phyloP scores from a whole-genome alignment of 64 coral and sea anemone species.

The Astreopora myriophthalma region DNA sequence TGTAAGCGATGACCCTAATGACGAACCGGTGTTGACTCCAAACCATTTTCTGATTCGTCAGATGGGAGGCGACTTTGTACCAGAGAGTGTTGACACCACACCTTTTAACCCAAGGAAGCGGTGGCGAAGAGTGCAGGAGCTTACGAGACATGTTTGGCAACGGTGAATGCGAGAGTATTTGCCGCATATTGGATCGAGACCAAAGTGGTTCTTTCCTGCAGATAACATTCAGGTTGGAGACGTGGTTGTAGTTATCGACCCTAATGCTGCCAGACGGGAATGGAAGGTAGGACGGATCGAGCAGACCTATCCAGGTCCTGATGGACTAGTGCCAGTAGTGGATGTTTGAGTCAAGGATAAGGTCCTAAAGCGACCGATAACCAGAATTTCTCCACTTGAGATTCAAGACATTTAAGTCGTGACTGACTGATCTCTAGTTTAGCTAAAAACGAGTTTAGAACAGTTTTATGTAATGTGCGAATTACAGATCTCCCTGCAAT shows the following conservation, averaged over 20 bases:
- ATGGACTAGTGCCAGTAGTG: slow-evolving; percentile 60
- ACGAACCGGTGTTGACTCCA: too few relatives aligned
- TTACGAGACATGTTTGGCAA: slow-evolving; percentile 3
- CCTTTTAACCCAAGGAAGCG: neutral
- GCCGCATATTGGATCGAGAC: slow-evolving; percentile 23
- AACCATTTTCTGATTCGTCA: neutral
- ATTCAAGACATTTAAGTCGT: neutral
- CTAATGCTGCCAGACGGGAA: slow-evolving; percentile 25
- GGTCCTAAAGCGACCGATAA: slow-evolving; percentile 29
- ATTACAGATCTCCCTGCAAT: neutral
- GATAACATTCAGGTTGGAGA: slow-evolving; percentile 48
- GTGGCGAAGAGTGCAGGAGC: slow-evolving; percentile 16
- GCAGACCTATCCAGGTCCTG: slow-evolving; percentile 38
- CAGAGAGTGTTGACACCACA: neutral
- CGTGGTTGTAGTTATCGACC: slow-evolving; percentile 52
- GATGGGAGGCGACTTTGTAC: neutral
- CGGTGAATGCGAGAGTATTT: slow-evolving; percentile 48
- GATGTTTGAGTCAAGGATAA: slow-evolving; percentile 56
- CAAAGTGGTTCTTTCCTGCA: slow-evolving; percentile 52
- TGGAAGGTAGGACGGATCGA: slow-evolving; percentile 60
- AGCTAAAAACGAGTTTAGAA: neutral
- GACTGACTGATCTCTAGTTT: neutral
- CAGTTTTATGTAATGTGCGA: neutral
- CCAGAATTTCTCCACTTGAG: slow-evolving; percentile 51
- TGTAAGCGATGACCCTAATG: too few relatives aligned